Percentiles rank a stretch among this genome's conserved stretches.
Evolutionary conservation across 2,888 invertebrate genomes (phyloP).

Genomic region (Sminthurinus aureus): DNA sequence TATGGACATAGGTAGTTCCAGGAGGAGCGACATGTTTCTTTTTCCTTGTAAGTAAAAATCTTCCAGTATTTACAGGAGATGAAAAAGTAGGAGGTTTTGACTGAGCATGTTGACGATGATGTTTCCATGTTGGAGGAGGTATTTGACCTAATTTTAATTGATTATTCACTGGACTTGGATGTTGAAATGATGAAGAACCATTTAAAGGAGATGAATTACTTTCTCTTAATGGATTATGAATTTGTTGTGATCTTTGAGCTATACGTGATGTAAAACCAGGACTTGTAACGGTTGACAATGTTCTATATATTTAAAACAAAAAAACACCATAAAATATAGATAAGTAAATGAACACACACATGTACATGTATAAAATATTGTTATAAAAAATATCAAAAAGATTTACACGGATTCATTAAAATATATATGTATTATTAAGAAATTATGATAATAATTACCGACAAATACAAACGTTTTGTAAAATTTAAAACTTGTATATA

Average conservation of each 20-base stretch:
- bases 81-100: conserved; percentile 8
- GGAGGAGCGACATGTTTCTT: conserved; percentile 39
- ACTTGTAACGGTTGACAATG: conserved; percentile 55
- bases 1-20: conserved; percentile 50
- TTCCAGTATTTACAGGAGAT: conserved; percentile 23
- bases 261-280: conserved; percentile 54
- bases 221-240: conserved; percentile 45
- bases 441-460: conserved; percentile 5
- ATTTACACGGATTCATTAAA: background rate
- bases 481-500: background rate
- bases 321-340: conserved; percentile 22
- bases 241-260: conserved; percentile 44
- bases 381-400: background rate
- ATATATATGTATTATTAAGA: background rate
- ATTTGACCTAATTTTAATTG: conserved; percentile 46
- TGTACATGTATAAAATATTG: background rate
- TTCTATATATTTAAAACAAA: conserved; percentile 42
- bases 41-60: conserved; percentile 21
- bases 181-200: background rate
- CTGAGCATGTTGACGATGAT: background rate
- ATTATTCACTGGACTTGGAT: conserved; percentile 42
- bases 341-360: background rate
- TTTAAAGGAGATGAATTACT: conserved; percentile 13
- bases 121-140: conserved; percentile 38
- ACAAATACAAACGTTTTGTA: background rate